phyloP scores from a whole-genome alignment of 2,113 vertebrate species.

The Uropsilus gracilis region DNA sequence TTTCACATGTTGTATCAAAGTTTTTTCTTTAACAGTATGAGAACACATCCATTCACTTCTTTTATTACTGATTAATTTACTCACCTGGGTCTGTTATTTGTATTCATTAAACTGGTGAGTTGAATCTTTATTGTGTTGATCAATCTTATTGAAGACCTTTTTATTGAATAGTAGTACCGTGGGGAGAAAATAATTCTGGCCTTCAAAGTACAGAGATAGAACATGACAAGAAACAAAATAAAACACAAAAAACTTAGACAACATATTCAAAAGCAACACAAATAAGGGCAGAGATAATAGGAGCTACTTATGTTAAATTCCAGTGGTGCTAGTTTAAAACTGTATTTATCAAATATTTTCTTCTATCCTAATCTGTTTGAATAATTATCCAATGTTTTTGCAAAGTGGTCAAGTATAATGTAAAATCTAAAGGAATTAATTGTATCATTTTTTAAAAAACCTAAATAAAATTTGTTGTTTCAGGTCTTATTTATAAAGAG shows the following conservation, averaged over 20 bases:
- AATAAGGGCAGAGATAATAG: background rate
- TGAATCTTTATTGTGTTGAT: slow-evolving; percentile 33
- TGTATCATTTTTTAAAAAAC: slow-evolving; percentile 6
- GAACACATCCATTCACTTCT: background rate
- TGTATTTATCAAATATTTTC: slow-evolving; percentile 9
- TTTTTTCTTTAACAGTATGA: slow-evolving; percentile 8
- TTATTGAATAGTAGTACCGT: background rate
- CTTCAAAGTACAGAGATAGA: background rate
- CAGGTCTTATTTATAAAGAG: background rate
- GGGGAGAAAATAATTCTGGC: background rate
- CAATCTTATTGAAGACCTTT: background rate
- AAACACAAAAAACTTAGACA: background rate
- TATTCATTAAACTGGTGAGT: slow-evolving; percentile 50
- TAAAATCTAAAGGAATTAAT: slow-evolving; percentile 40
- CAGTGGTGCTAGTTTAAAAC: background rate
- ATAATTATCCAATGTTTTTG: background rate
- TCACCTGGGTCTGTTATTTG: background rate
- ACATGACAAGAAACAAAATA: background rate
- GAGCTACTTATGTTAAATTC: background rate
- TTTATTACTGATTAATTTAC: background rate
- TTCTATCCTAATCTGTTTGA: background rate
- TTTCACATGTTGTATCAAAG: background rate
- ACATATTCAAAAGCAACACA: background rate
- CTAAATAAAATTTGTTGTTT: slow-evolving; percentile 42
- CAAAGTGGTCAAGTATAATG: slow-evolving; percentile 5